These are phyloP conservation scores for Menura novaehollandiae DNA, from an alignment of 2,113 vertebrate species.

Conservation along the genomic window DNA sequence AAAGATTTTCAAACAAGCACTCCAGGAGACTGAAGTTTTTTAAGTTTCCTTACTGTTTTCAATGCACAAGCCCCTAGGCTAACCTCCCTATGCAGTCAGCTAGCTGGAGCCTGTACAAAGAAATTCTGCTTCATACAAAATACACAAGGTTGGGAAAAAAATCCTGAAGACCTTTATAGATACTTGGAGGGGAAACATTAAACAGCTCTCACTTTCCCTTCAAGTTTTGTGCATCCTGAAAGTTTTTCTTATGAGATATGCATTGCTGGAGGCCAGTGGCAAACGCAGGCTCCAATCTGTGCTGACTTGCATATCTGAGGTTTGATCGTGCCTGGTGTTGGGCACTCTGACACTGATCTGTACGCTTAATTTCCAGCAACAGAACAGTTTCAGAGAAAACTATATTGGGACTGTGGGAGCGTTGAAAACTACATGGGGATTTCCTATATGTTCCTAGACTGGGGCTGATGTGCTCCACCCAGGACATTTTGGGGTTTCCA, in stretches of 20 bases:
- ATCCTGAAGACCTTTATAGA: background rate
- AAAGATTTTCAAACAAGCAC: conserved; percentile 34
- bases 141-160: background rate
- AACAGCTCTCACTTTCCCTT: background rate
- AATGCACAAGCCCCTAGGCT: conserved; percentile 14
- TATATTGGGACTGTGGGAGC: background rate
- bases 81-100: background rate
- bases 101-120: conserved; percentile 48
- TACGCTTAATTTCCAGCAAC: background rate
- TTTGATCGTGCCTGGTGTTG: background rate
- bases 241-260: background rate
- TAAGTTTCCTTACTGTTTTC: conserved; percentile 7
- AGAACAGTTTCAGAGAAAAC: background rate
- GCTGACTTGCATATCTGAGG: background rate
- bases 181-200: background rate
- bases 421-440: background rate
- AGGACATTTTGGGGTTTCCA: background rate
- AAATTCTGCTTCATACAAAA: background rate
- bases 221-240: background rate
- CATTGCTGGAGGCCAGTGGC: background rate
- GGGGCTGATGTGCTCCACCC: background rate
- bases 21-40: conserved; percentile 28
- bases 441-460: background rate
- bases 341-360: background rate
- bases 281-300: background rate